Conservation (phyloP, 30 jellyfish, hydroid and myxozoan genomes). For the Mastigias papua region DNA sequence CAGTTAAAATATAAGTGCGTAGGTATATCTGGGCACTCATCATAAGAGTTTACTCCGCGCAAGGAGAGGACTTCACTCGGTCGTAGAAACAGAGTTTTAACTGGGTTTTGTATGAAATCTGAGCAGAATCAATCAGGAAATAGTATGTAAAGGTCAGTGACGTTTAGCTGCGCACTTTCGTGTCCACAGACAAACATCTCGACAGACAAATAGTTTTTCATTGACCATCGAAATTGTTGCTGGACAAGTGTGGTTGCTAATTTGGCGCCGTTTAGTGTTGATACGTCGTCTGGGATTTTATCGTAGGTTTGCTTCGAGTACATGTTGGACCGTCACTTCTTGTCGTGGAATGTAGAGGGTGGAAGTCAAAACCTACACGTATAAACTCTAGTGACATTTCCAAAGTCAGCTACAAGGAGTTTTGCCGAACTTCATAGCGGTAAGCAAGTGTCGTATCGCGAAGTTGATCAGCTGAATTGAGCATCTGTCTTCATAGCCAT, state of each 20-base stretch:
- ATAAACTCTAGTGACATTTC: not conserved
- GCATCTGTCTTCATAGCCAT: not conserved
- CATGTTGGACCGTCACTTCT: slow-evolving; percentile 14
- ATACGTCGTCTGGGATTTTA: slow-evolving; percentile 62
- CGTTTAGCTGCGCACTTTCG: slow-evolving; percentile 25
- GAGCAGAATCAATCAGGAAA: slow-evolving; percentile 21
- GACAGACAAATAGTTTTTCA: slow-evolving; percentile 51
- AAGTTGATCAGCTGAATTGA: not conserved
- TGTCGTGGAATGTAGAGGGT: not conserved
- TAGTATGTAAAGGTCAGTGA: slow-evolving; percentile 23
- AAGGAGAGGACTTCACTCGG: not conserved
- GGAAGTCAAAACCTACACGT: not conserved
- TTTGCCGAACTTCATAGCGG: not conserved
- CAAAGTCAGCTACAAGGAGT: not conserved
- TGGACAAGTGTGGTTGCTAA: slow-evolving; percentile 71
- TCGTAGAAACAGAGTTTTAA: not conserved
- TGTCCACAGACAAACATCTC: slow-evolving; percentile 40
- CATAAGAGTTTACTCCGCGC: not conserved
- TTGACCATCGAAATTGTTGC: slow-evolving; percentile 37
- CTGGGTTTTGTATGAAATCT: not conserved
- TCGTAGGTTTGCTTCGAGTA: slow-evolving; percentile 60
- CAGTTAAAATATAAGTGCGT: not conserved
- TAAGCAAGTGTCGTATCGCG: not conserved
- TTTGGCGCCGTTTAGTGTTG: slow-evolving; percentile 77
- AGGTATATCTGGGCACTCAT: not conserved